phyloP scores from a whole-genome alignment of 2,888 invertebrate species.

The Nysson spinosus region DNA sequence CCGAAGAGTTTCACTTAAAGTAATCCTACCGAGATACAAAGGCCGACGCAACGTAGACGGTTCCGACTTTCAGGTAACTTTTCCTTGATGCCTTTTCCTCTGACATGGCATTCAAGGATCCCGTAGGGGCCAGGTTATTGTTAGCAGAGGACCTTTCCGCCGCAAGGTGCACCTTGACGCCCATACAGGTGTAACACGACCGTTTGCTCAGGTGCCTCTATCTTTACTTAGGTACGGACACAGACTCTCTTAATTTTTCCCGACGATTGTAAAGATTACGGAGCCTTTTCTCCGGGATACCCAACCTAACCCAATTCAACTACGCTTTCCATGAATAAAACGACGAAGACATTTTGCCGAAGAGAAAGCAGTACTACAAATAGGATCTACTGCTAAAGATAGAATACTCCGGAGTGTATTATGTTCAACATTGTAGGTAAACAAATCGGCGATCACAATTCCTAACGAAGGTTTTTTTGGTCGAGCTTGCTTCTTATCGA shows the following conservation, averaged over 20 bases:
- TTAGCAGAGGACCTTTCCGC: conserved; percentile 45
- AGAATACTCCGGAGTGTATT: no score
- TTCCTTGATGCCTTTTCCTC: conserved; percentile 38
- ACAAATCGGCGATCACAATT: no score
- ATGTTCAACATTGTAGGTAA: no score
- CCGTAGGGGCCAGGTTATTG: conserved; percentile 48
- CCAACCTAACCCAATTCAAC: no score
- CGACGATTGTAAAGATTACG: no score
- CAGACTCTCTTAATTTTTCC: no score
- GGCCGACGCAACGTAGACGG: conserved; percentile 23
- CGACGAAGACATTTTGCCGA: no score
- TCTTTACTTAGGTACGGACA: conserved; percentile 39
- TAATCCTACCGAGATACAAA: conserved; percentile 19
- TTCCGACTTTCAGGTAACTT: conserved; percentile 57
- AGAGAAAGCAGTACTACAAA: conserved; percentile 21
- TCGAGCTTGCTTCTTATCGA: no score
- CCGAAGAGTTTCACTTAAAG: conserved; percentile 50
- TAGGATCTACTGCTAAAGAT: conserved; percentile 15
- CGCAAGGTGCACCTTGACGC: conserved; percentile 41
- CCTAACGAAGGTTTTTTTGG: no score
- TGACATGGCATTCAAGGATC: conserved; percentile 15
- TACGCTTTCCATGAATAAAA: no score
- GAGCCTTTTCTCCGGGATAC: no score
- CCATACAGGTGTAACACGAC: conserved; percentile 45
- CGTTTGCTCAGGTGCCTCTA: conserved; percentile 51